These are phyloP conservation scores for Natator depressus DNA, from an alignment of 2,113 vertebrate genomes.

Conservation along the genomic window DNA sequence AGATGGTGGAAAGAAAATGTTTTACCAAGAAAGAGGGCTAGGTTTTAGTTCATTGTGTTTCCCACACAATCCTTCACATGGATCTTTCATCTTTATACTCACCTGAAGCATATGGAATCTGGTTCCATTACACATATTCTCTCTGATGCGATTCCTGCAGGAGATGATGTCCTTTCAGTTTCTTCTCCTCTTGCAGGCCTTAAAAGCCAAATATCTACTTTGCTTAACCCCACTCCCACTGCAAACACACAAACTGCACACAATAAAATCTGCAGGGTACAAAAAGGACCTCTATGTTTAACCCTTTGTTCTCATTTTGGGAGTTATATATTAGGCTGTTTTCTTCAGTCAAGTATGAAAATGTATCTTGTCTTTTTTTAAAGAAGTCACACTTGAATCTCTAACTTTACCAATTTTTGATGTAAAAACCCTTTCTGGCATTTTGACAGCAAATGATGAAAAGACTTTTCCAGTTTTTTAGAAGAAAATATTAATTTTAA, in stretches of 20 bases:
- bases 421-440: constrained; percentile 59
- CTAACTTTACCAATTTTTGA: constrained; percentile 61
- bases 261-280: neutral
- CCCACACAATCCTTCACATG: constrained; percentile 5
- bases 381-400: constrained; percentile 25
- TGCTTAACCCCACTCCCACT: constrained; percentile 9
- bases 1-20: neutral
- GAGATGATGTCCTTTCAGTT: constrained; percentile 10
- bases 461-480: constrained; percentile 72
- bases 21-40: constrained; percentile 14
- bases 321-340: constrained; percentile 1
- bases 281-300: neutral
- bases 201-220: neutral
- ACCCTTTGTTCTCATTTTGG: neutral
- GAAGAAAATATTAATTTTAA: constrained; percentile 79
- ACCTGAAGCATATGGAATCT: neutral
- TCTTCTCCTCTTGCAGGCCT: neutral
- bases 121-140: constrained; percentile 27
- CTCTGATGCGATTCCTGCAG: constrained; percentile 43
- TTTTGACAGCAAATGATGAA: constrained; percentile 77
- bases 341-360: constrained; percentile 16
- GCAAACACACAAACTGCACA: rapidly evolving
- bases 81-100: constrained; percentile 32
- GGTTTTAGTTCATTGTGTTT: constrained; percentile 8
- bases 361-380: neutral